Conservation (phyloP, 2,888 invertebrate genomes). For the Eupithecia vulgata region DNA sequence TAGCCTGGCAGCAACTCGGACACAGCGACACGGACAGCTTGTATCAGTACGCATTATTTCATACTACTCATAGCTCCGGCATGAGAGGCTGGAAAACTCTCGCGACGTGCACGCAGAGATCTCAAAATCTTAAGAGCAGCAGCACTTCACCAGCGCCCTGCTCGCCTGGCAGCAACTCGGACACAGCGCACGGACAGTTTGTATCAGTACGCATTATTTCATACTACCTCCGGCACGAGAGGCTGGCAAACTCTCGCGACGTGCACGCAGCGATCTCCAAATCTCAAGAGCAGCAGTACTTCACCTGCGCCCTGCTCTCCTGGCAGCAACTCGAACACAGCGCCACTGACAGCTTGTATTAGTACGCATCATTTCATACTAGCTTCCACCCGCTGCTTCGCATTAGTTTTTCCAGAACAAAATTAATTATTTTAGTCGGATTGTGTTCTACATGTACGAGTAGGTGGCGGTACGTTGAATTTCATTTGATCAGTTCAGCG, state of each 20-base stretch:
- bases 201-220: constrained; percentile 54
- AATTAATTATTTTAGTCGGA: not conserved
- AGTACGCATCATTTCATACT: constrained; percentile 50
- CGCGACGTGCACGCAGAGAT: constrained; percentile 48
- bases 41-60: constrained; percentile 53
- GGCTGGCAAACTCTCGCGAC: constrained; percentile 53
- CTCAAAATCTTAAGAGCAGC: constrained; percentile 56
- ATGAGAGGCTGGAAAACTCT: constrained; percentile 53
- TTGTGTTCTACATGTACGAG: not conserved
- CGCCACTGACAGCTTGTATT: constrained; percentile 62
- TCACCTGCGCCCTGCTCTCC: constrained; percentile 72
- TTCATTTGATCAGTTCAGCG: not conserved
- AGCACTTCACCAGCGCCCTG: constrained; percentile 68
- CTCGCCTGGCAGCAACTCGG: constrained; percentile 77
- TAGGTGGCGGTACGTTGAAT: not conserved
- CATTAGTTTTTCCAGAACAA: not conserved
- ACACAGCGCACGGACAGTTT: constrained; percentile 64
- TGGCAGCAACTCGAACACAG: constrained; percentile 74
- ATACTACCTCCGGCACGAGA: constrained; percentile 40
- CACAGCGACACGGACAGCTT: constrained; percentile 65
- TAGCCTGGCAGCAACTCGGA: constrained; percentile 77
- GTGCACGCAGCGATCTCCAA: constrained; percentile 48
- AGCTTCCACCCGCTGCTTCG: not conserved
- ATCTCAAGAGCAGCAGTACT: constrained; percentile 60
- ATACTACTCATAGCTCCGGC: constrained; percentile 6